Conservation (phyloP, 1,140 invertebrate species). For the Helicoverpa armigera region DNA sequence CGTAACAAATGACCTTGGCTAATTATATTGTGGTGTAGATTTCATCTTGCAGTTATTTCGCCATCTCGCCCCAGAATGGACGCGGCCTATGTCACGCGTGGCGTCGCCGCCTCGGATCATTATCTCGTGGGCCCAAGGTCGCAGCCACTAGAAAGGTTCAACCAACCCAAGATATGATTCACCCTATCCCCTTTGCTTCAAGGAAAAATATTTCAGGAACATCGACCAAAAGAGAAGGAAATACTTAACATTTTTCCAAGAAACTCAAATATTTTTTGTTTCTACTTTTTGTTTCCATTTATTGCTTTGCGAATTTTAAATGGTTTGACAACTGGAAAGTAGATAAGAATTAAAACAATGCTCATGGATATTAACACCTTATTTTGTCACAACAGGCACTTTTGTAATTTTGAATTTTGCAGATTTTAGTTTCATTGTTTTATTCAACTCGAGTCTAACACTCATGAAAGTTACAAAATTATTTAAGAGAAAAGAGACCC, state of each 20-base stretch:
- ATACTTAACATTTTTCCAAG: too few species aligned
- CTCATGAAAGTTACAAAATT: too few species aligned
- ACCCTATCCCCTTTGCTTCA: constrained; percentile 4
- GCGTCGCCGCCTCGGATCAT: constrained; percentile 45
- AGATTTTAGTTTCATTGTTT: too few species aligned
- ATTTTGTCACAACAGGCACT: not conserved
- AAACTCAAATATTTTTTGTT: too few species aligned
- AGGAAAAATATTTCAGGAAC: not conserved
- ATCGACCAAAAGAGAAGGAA: not conserved
- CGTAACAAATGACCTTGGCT: constrained; percentile 11
- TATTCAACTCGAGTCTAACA: too few species aligned
- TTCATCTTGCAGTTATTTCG: constrained; percentile 11
- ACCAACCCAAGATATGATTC: constrained; percentile 40
- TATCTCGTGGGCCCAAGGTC: constrained; percentile 53
- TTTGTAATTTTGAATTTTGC: too few species aligned
- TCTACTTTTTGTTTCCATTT: too few species aligned
- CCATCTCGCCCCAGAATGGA: constrained; percentile 17
- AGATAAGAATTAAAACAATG: not conserved
- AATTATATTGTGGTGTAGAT: constrained; percentile 9
- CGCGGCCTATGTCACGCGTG: constrained; percentile 28
- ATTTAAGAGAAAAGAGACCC: too few species aligned
- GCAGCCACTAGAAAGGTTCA: constrained; percentile 34
- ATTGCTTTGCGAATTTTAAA: not conserved
- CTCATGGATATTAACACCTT: not conserved
- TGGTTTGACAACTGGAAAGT: too few species aligned